Evolutionary conservation across 2,888 invertebrate genomes (phyloP), one percentile per base, ranked within the genome.

Genomic region (Cataglyphis livida): DNA sequence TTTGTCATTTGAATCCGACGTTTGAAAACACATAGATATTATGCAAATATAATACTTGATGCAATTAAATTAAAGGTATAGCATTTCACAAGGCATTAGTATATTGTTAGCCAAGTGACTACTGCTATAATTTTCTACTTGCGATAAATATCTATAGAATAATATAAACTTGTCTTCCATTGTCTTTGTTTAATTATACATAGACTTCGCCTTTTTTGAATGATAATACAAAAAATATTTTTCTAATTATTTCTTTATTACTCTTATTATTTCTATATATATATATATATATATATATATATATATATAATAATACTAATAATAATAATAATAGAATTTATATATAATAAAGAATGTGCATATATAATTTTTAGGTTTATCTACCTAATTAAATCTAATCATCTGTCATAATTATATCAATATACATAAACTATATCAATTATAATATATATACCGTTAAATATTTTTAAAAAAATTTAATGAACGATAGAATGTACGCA

Each of bases 11-110:
- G 18, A 25, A n/a, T 59, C n/a, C 4, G 4, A 32, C 10, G 15
- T 57, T 21, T 15, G 9, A 78, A 25, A 44, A 61, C 7, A 12
- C 12, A 21, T 15, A 75, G 9, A 76, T 65, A 65, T 54, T 76
- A 44, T 38, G 6, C 7, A 61, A 9, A 21, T 3, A 18, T 35
- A 54, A 54, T 64, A 35, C 28, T 51, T n/a, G 12, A 0, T 25
- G 25, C 12, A 64, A 38, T 64, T 62, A 51, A 64, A 38, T 64
- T 64, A 15, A 65, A 41, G 9, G 4, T 9, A 12, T 9, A 18
- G 1, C 38, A 64, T 12, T 65, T 75, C 38, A n/a, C 28, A 18
- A 44, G n/a, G 9, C 2, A 32, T 0, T 21, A 28, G 6, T 35
- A 9, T 41, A 44, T 41, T 15, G 9, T n/a, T 64, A 64, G 4